Evolutionary conservation across 2,113 vertebrate genomes (phyloP).

Genomic region (Sardina pilchardus): DNA sequence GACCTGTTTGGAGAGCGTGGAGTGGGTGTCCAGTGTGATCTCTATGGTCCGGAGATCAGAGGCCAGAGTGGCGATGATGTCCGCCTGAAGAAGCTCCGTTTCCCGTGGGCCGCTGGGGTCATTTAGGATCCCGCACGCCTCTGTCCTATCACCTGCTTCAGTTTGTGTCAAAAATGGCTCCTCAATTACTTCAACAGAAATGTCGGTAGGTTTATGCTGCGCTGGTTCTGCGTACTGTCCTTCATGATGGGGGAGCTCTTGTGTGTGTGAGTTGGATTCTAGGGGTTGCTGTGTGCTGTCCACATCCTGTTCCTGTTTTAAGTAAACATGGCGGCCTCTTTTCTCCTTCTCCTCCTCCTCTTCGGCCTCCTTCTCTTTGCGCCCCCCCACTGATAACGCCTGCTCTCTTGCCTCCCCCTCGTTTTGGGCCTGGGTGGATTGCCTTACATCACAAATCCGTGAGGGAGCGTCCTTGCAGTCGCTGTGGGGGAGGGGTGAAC

Average conservation of each 20-base stretch:
- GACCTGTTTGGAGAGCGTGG: constrained; percentile 27
- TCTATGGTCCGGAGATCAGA: constrained; percentile 22
- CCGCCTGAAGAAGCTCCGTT: constrained; percentile 23
- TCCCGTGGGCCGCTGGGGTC: not conserved
- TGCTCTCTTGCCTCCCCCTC: constrained; percentile 10
- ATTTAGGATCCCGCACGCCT: not conserved
- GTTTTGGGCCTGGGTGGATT: constrained; percentile 25
- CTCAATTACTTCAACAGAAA: constrained; percentile 18
- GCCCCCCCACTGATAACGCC: not conserved
- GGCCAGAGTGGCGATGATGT: not conserved
- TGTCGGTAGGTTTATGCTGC: not conserved
- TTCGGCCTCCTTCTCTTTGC: constrained; percentile 10
- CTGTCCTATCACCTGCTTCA: constrained; percentile 9
- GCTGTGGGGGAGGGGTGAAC: not conserved
- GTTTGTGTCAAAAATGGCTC: constrained; percentile 27
- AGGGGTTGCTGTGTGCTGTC: not conserved
- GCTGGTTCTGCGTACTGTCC: not conserved
- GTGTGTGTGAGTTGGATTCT: constrained; percentile 31
- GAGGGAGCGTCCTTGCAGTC: constrained; percentile 35
- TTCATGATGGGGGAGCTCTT: not conserved
- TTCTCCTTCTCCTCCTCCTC: constrained; percentile 7
- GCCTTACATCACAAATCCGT: constrained; percentile 20
- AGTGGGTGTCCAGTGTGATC: constrained; percentile 20
- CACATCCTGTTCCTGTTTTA: constrained; percentile 21
- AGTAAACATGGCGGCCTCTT: not conserved